These are phyloP conservation scores for Aspidiotus rigidus DNA, from an alignment of 2,888 invertebrate species.

Conservation along the genomic window DNA sequence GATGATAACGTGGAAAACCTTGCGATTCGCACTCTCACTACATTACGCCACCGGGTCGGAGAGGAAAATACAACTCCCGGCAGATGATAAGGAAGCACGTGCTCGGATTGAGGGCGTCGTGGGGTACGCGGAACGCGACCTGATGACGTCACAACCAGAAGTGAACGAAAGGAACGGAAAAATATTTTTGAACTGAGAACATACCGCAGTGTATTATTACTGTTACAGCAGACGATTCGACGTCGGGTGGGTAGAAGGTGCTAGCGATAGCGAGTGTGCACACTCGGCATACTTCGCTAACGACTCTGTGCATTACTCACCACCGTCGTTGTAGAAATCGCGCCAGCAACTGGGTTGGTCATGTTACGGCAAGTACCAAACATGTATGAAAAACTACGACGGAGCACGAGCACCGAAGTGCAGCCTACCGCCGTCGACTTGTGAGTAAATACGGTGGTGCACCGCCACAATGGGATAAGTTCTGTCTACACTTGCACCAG, in stretches of 20 bases:
- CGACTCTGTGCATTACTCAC: background rate
- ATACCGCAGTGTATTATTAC: background rate
- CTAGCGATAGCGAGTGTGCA: constrained; percentile 4
- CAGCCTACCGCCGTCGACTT: too few species aligned
- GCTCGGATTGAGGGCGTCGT: constrained; percentile 16
- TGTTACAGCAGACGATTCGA: constrained; percentile 19
- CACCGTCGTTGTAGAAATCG: background rate
- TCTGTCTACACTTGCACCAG: background rate
- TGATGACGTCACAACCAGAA: constrained; percentile 24
- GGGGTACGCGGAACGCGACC: constrained; percentile 1
- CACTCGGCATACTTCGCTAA: background rate
- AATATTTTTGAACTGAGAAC: constrained; percentile 5
- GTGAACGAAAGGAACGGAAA: constrained; percentile 13
- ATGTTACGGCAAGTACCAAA: background rate
- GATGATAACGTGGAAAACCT: constrained; percentile 7
- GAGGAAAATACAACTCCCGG: constrained; percentile 10
- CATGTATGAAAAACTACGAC: background rate
- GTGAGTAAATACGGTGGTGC: background rate
- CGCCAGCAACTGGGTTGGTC: background rate
- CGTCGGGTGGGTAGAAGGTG: constrained; percentile 5
- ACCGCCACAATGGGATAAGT: background rate
- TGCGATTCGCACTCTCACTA: constrained; percentile 1
- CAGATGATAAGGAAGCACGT: constrained; percentile 21
- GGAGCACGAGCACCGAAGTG: background rate
- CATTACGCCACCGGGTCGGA: background rate